phyloP scores from a whole-genome alignment of 2,888 invertebrate genomes.

The Rapana venosa region DNA sequence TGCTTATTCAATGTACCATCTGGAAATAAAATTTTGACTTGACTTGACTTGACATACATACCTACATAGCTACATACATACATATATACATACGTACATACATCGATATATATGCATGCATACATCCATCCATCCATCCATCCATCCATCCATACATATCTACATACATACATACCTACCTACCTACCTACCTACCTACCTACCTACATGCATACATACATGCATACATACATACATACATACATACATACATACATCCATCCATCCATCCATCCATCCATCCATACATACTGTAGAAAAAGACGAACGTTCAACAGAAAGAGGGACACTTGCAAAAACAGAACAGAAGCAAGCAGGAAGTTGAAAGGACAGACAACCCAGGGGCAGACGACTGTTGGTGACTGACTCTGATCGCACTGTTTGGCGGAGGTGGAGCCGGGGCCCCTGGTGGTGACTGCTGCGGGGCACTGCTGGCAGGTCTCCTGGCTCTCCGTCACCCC shows the following conservation, averaged over 20 bases:
- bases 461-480: conserved; percentile 29
- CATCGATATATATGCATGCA: too few species aligned
- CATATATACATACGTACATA: too few species aligned
- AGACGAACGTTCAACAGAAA: not conserved
- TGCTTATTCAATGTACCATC: too few species aligned
- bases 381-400: not conserved
- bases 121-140: too few species aligned
- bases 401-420: conserved; percentile 26
- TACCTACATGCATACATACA: not conserved
- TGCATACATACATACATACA: conserved; percentile 1
- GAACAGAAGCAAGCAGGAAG: not conserved
- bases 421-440: not conserved
- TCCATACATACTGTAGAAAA: not conserved
- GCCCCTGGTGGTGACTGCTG: conserved; percentile 36
- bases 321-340: not conserved
- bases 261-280: not conserved
- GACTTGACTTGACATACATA: too few species aligned
- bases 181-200: too few species aligned
- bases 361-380: not conserved
- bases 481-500: not conserved
- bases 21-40: too few species aligned
- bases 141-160: too few species aligned
- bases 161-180: too few species aligned
- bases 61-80: too few species aligned
- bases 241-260: not conserved